phyloP scores from a whole-genome alignment of 2,888 invertebrate species.

The Vesta saturnalis region DNA sequence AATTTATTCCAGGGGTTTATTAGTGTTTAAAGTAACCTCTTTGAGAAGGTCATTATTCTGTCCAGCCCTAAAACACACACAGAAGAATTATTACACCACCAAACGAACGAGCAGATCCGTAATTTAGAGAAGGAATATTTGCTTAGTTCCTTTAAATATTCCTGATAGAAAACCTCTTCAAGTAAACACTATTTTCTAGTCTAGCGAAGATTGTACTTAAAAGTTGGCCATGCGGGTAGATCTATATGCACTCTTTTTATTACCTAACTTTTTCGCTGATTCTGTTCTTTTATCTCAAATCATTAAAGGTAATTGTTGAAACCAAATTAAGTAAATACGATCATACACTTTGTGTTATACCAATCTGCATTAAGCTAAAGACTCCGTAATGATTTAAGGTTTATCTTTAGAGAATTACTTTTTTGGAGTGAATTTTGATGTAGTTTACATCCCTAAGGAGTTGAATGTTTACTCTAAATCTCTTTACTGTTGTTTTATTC shows the following conservation, averaged over 20 bases:
- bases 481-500: too few relatives aligned
- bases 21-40: slow-evolving; percentile 1
- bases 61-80: slow-evolving; percentile 1
- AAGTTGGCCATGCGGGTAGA: background rate
- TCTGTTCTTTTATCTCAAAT: background rate
- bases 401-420: too few relatives aligned
- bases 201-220: background rate
- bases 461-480: too few relatives aligned
- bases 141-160: background rate
- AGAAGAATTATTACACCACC: background rate
- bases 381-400: too few relatives aligned
- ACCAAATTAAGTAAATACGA: too few relatives aligned
- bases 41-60: slow-evolving; percentile 1
- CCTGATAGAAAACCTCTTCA: background rate
- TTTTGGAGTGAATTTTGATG: too few relatives aligned
- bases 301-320: background rate
- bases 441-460: too few relatives aligned
- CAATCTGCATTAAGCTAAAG: too few relatives aligned
- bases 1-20: background rate
- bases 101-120: background rate
- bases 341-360: too few relatives aligned
- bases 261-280: background rate
- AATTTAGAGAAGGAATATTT: background rate
- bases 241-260: background rate
- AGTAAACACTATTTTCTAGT: background rate